phyloP scores from a whole-genome alignment of 2,797 vertebrate genomes.

The Fratercula arctica region DNA sequence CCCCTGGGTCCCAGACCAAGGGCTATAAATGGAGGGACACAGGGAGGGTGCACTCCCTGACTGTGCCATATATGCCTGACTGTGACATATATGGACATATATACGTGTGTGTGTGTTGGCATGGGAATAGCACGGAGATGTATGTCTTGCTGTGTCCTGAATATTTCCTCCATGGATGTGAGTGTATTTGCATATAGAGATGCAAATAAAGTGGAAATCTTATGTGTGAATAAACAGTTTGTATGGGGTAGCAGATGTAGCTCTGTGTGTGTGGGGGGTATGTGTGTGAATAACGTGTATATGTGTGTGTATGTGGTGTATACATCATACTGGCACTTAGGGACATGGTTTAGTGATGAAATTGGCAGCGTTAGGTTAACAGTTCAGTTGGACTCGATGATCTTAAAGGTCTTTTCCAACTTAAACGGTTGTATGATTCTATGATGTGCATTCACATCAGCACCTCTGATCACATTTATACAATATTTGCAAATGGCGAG shows the following conservation, averaged over 20 bases:
- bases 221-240: neutral
- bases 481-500: neutral
- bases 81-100: neutral
- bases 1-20: neutral
- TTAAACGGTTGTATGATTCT: neutral
- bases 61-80: neutral
- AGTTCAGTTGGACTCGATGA: neutral
- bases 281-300: too few relatives aligned
- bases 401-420: neutral
- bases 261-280: too few relatives aligned
- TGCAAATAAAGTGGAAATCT: neutral
- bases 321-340: neutral
- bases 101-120: fast-evolving
- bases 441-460: neutral
- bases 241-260: neutral
- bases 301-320: neutral
- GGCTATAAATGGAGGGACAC: neutral
- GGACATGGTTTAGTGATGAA: neutral
- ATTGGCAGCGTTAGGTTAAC: neutral
- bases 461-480: neutral
- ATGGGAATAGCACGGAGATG: neutral
- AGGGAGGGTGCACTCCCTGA: neutral
- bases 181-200: neutral
- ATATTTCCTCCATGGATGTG: neutral
- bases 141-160: neutral